Percentiles rank a stretch among this genome's conserved stretches.
Evolutionary conservation across 2,888 invertebrate species (phyloP).

Genomic region (Drosophila mercatorum): DNA sequence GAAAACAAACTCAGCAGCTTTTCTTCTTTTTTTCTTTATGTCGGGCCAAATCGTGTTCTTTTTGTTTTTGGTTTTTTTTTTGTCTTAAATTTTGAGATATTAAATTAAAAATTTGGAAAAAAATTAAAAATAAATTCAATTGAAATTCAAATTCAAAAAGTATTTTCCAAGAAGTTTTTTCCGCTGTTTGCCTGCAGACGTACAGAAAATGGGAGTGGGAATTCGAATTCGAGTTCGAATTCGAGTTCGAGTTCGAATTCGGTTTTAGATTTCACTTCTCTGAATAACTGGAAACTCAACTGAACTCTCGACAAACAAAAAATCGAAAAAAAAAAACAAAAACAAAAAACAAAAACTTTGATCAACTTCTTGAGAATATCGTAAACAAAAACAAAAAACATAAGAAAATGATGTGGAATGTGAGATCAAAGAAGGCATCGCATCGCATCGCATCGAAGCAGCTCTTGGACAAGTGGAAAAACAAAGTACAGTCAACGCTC

Average conservation of each 20-base stretch:
- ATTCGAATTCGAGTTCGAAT: constrained; percentile 1
- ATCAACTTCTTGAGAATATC: constrained; percentile 93
- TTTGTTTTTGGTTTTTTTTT: constrained; percentile 8
- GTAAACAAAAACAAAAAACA: constrained; percentile 39
- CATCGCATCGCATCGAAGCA: not conserved
- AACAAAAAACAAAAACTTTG: constrained; percentile 92
- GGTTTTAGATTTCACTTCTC: constrained; percentile 37
- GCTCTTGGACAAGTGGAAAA: constrained; percentile 7
- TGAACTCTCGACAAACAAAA: constrained; percentile 2
- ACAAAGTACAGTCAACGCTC: constrained; percentile 6
- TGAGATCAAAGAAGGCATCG: constrained; percentile 3
- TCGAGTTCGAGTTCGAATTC: not conserved
- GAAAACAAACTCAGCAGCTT: constrained; percentile 67
- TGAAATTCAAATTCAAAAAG: constrained; percentile 39
- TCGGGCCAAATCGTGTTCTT: constrained; percentile 72
- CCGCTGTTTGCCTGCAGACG: constrained; percentile 61
- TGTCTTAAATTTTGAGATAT: not conserved
- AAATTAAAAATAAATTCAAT: constrained; percentile 8
- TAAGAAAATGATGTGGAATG: constrained; percentile 19
- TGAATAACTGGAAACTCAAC: not conserved
- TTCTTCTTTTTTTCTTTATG: constrained; percentile 14
- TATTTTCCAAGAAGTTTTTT: constrained; percentile 85
- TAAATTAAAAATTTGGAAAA: constrained; percentile 5
- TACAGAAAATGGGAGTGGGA: not conserved
- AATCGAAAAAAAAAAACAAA: constrained; percentile 31